These are phyloP conservation scores for Drosophila sechellia DNA, from an alignment of 1,140 invertebrate species.

Conservation along the genomic window DNA sequence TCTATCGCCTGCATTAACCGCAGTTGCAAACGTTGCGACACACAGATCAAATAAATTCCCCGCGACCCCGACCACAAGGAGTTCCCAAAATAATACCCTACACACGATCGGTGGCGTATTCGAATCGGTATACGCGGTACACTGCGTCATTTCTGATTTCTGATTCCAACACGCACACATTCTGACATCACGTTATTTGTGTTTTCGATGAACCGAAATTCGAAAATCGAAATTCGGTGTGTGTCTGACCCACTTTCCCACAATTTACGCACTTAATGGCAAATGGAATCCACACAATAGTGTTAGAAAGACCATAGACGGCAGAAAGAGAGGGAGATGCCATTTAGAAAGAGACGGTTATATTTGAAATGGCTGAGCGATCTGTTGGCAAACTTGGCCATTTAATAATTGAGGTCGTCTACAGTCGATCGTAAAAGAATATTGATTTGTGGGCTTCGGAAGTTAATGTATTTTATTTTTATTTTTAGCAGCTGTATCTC, in stretches of 20 bases:
- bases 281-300: slow-evolving; percentile 70
- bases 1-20: slow-evolving; percentile 32
- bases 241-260: slow-evolving; percentile 73
- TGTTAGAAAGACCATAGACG: slow-evolving; percentile 24
- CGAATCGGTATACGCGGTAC: slow-evolving; percentile 20
- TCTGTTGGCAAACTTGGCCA: slow-evolving; percentile 17
- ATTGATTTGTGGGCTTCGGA: slow-evolving; percentile 39
- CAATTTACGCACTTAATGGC: slow-evolving; percentile 78
- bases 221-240: slow-evolving; percentile 56
- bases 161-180: slow-evolving; percentile 24
- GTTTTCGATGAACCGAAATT: slow-evolving; percentile 79
- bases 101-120: slow-evolving; percentile 38
- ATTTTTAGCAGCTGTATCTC: background rate
- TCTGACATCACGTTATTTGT: slow-evolving; percentile 60
- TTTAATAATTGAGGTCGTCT: slow-evolving; percentile 59
- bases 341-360: background rate
- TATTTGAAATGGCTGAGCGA: slow-evolving; percentile 1
- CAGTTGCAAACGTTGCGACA: slow-evolving; percentile 29
- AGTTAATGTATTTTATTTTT: slow-evolving; percentile 14
- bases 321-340: slow-evolving; percentile 10
- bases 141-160: slow-evolving; percentile 41
- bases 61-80: background rate
- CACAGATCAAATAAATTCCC: slow-evolving; percentile 33
- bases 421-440: slow-evolving; percentile 47
- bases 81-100: slow-evolving; percentile 20